Percentiles rank a stretch among this genome's conserved stretches.
These are phyloP conservation scores for Barbus barbus DNA, from an alignment of 2,113 vertebrate species.

Conservation along the genomic window DNA sequence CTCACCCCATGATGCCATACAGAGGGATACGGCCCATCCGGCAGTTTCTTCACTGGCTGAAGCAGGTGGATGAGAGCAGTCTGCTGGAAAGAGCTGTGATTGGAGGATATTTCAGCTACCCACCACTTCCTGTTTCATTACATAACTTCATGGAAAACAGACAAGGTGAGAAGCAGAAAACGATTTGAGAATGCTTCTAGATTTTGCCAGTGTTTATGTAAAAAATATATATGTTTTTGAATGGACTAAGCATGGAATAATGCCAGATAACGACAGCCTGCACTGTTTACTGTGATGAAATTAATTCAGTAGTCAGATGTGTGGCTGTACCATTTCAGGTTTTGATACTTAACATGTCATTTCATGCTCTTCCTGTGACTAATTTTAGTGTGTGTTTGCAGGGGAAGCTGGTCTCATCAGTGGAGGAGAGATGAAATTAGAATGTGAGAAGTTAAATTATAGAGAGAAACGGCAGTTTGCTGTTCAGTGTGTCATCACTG, in stretches of 20 bases:
- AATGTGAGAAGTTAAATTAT: slow-evolving; percentile 67
- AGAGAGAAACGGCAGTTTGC: slow-evolving; percentile 71
- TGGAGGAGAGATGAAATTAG: slow-evolving; percentile 70
- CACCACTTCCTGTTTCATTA: slow-evolving; percentile 70
- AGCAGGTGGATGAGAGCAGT: slow-evolving; percentile 62
- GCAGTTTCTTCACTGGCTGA: slow-evolving; percentile 71
- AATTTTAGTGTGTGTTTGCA: slow-evolving; percentile 46
- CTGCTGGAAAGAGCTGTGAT: slow-evolving; percentile 67
- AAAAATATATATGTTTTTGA: not conserved
- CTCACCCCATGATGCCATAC: slow-evolving; percentile 72
- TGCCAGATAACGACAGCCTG: not conserved
- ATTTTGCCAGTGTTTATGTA: not conserved
- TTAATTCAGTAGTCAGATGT: not conserved
- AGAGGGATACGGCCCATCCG: slow-evolving; percentile 60
- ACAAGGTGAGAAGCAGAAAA: slow-evolving; percentile 58
- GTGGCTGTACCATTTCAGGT: slow-evolving; percentile 8
- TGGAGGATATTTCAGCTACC: slow-evolving; percentile 73
- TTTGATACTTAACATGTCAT: not conserved
- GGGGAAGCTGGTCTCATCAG: slow-evolving; percentile 66
- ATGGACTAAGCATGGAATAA: not conserved
- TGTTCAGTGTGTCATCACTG: slow-evolving; percentile 71
- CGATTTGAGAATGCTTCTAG: not conserved
- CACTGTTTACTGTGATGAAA: not conserved
- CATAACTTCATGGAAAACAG: slow-evolving; percentile 67
- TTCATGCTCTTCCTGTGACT: not conserved